Evolutionary conservation across 2,797 vertebrate genomes (phyloP), one percentile per base, ranked within the genome.

Genomic region (Falco rusticolus): DNA sequence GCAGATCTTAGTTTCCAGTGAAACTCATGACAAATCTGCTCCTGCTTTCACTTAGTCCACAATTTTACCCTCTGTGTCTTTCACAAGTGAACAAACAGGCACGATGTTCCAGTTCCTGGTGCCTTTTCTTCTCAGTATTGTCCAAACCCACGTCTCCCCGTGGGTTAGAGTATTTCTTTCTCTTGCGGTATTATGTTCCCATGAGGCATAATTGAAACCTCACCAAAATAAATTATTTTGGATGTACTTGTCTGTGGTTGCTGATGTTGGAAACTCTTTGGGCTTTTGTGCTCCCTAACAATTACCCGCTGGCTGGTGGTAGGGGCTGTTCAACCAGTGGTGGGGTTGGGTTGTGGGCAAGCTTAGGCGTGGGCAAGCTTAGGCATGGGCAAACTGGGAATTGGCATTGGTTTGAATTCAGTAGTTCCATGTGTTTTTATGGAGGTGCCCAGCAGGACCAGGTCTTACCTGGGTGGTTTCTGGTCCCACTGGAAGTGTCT

Each of bases 141-240:
- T 87, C 94, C 92, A 91, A 93, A 77, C 82, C 79, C 87, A 25
- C 2, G 1, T 87, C 84, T 89, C 64, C 68, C 65, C 48, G 13
- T 43, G 93, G 84, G n/a, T 61, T 41, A 37, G 56, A 76, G 45
- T 56, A n/a, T 89, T 95, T 93, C 90, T 83, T 94, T 75, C 86
- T 75, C 76, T 94, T 86, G 84, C 78, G 83, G 33, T 80, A 69
- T 89, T 79, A 11, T 82, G 94, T 94, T 93, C 95, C 94, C 94
- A 92, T 10, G n/a, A 96, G 89, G 71, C 47, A 1, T 83, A 85
- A 92, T 89, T 87, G 90, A 92, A 97, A 94, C 78, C 70, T 95
- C 70, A 56, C 89, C 82, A 90, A 93, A 86, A 86, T 61, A 72
- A 96, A 93, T 90, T 45, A 81, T 94, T 93, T 88, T 75, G 45